Evolutionary conservation across 2,797 vertebrate genomes (phyloP), one percentile per base, ranked within the genome.

Genomic region (Ispidina picta): DNA sequence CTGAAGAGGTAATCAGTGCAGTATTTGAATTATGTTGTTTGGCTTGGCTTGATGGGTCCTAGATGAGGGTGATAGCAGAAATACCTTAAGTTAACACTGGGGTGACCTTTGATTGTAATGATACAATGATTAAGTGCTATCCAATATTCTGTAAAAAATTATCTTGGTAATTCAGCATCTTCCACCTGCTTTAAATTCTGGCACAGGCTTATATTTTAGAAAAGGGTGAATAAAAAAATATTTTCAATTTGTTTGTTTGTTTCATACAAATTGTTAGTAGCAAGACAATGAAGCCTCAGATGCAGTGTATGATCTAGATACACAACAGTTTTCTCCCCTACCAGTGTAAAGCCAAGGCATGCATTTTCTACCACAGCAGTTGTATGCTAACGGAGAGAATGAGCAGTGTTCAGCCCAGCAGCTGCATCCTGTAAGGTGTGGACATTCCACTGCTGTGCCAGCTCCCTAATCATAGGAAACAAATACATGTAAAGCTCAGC

Each of bases 371-470:
- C 66, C 74, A 60, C 31, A 86, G 41, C 28, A 75, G 31, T 66
- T 74, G 52, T 58, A 52, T 80, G 76, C 35, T 86, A 60, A 69
- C 21, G 73, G 80, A 88, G 56, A 35, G 71, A 95, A 82, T 26
- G 55, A 76, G 46, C 58, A 81, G 35, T 5, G 7, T 41, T 75
- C 49, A 28, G 26, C 9, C 41, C 51, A 74, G 43, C 70, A 90
- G 78, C 79, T 94, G 77, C 64, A 93, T 88, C 86, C 77, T 92
- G 77, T 73, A 58, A 86, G 74, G 43, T 86, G 71, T 56, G 74
- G 77, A 89, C 77, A 43, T 89, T 83, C 56, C 68, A 86, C 37
- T 1, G 1, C 33, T 55, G 43, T 94, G 71, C 68, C 83, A 88
- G 35, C 25, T 90, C 71, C 68, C 64, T 92, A 79, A 58, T 62